A percentile compares a stretch with the other conserved stretches of the same genome.
These are phyloP conservation scores for Trachelus stipa DNA, from an alignment of 2,888 invertebrate genomes.

Conservation along the genomic window DNA sequence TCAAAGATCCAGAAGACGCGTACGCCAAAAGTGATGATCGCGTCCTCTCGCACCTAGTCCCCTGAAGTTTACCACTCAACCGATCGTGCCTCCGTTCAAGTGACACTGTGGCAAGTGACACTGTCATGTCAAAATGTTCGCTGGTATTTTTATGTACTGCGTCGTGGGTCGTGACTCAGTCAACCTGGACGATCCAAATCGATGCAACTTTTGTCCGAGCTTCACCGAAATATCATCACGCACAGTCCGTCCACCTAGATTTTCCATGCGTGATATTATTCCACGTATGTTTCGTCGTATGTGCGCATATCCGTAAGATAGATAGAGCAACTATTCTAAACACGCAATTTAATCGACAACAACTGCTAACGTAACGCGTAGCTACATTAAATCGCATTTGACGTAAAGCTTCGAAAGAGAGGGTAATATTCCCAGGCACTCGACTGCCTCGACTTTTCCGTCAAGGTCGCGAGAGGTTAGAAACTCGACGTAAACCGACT, in stretches of 20 bases:
- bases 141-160: neutral
- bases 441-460: neutral
- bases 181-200: neutral
- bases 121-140: neutral
- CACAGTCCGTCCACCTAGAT: neutral
- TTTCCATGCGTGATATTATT: neutral
- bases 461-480: slow-evolving; percentile 2
- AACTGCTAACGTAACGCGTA: neutral
- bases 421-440: neutral
- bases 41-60: too few species aligned
- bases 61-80: neutral
- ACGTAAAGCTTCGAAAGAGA: neutral
- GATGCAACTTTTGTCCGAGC: neutral
- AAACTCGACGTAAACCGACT: neutral
- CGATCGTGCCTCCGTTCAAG: neutral
- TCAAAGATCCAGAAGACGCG: too few species aligned
- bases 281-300: neutral
- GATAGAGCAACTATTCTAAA: neutral
- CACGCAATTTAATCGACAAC: neutral
- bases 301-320: neutral
- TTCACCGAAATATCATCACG: neutral
- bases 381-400: neutral
- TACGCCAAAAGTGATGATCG: too few species aligned
- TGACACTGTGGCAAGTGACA: neutral
- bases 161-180: neutral